Base-by-base conservation (phyloP, 2,888 invertebrate species). In the Cyclophora punctaria region DNA sequence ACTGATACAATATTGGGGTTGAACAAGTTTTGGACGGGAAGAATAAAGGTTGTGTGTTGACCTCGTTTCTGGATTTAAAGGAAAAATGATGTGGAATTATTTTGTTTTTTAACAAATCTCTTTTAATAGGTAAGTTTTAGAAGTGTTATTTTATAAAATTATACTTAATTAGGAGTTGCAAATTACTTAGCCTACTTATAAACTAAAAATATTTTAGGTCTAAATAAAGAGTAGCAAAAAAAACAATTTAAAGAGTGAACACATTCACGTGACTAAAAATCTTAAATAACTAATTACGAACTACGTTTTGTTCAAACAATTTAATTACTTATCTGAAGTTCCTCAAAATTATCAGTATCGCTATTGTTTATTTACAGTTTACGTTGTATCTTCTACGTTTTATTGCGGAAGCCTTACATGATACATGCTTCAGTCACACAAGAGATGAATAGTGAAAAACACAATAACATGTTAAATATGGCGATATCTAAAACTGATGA, bases 301-400 rank as follows among this genome's bases (percentile, higher is more conserved):
- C 5, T 46, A 41, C 43, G 20, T 6, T 45, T 54, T 51, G 48
- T 49, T 52, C 54, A 62, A 58, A 58, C 54, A 37, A 5, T 37
- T 37, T 37, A 37, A 37, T 37, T 37, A 37, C 37, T 37, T 20
- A 37, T 5, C 37, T 37, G 4, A 37, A 20, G 20, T 20, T 20
- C 37, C 4, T 37, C 37, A 37, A 37, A 37, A 5, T 37, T 37
- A 37, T 37, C 37, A 37, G 4, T 37, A 37, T 37, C 37, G 55
- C 49, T 48, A 33, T 20, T 57, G 55, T 59, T 58, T 58, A 55
- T 52, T 49, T 37, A 45, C 45, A 57, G 57, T 58, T 58, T 56
- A 60, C 5, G 48, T 45, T 49, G 50, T 50, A 53, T 55, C 51
- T 54, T 45, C 49, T 48, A 50, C 51, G 48, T 51, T 20, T 37